Evolutionary conservation across 2,797 vertebrate species (phyloP), one percentile per base, ranked within the genome.

Genomic region (Odontamblyopus rebecca): DNA sequence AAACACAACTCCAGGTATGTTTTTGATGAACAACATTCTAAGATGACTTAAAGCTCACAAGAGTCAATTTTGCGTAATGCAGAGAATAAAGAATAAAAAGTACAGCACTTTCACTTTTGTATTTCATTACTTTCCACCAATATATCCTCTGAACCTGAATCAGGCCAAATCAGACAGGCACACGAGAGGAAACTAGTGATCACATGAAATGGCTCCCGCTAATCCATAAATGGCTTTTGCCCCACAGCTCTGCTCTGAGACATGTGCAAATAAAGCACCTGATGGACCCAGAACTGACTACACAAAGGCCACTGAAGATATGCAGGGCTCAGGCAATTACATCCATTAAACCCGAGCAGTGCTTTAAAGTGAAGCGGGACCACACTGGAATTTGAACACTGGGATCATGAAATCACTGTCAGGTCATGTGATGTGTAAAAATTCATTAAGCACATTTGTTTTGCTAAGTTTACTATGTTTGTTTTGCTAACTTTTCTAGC

Each of bases 201-300:
- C 57, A 30, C 69, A 78, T 79, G 61, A 83, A 85, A 66, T 73
- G 72, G 69, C 76, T 76, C 71, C 86, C 81, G 69, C 68, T 65
- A 75, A 60, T 23, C 23, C 23, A 23, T 23, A 23, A 23, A 23
- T 23, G 66, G 6, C 5, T 35, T 69, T 64, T 66, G 70, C 70
- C 81, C 78, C 44, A 65, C 50, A 79, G 82, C 77, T 63, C 73
- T 80, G 70, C 79, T 80, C 80, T 85, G 71, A 81, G 61, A 69
- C 75, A 75, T 63, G 71, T 68, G 77, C 64, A 68, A 70, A 81
- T 85, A 72, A 72, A 26, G 35, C 9, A 13, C 53, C 66, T 68
- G 38, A 72, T 73, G 69, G 65, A 69, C 71, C 23, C 11, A 19
- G 23, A 54, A 4, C 29, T 15, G 18, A 80, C 57, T 3, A 12